phyloP scores from a whole-genome alignment of 2,888 invertebrate genomes.

The Pyralis farinalis region DNA sequence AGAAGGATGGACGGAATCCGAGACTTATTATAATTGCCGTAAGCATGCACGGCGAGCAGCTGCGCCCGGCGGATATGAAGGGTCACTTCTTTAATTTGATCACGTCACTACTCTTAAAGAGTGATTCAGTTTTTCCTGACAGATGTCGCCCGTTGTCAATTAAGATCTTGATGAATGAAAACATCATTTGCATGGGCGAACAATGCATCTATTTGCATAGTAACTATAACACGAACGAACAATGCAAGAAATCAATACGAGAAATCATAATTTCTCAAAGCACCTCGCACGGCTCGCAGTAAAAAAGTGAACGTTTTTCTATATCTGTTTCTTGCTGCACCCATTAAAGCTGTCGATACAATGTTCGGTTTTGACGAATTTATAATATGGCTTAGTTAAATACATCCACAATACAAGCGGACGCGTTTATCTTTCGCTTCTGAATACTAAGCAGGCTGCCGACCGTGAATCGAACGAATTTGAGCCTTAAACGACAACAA shows the following conservation, averaged over 20 bases:
- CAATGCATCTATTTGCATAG: slow-evolving; percentile 69
- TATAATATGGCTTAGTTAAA: slow-evolving; percentile 51
- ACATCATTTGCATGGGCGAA: slow-evolving; percentile 68
- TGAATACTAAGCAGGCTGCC: slow-evolving; percentile 55
- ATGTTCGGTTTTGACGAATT: slow-evolving; percentile 62
- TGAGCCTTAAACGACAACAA: slow-evolving; percentile 37
- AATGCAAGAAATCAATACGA: slow-evolving; percentile 74
- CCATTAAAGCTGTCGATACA: slow-evolving; percentile 58
- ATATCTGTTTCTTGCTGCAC: slow-evolving; percentile 33
- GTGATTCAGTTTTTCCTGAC: slow-evolving; percentile 75
- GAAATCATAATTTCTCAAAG: slow-evolving; percentile 68
- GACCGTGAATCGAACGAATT: slow-evolving; percentile 34
- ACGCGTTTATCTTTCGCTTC: slow-evolving; percentile 48
- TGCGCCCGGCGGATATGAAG: slow-evolving; percentile 69
- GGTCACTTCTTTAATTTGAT: slow-evolving; percentile 74
- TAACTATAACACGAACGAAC: slow-evolving; percentile 50
- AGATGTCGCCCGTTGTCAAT: slow-evolving; percentile 70
- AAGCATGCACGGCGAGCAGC: slow-evolving; percentile 62
- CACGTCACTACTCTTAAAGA: slow-evolving; percentile 58
- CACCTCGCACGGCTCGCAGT: slow-evolving; percentile 32
- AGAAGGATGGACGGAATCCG: slow-evolving; percentile 34
- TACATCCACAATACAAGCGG: slow-evolving; percentile 52
- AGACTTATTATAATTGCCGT: slow-evolving; percentile 57
- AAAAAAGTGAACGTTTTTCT: slow-evolving; percentile 33
- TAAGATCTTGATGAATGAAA: slow-evolving; percentile 68